Conservation (phyloP, 1,140 invertebrate species). For the Drosophila pandora region DNA sequence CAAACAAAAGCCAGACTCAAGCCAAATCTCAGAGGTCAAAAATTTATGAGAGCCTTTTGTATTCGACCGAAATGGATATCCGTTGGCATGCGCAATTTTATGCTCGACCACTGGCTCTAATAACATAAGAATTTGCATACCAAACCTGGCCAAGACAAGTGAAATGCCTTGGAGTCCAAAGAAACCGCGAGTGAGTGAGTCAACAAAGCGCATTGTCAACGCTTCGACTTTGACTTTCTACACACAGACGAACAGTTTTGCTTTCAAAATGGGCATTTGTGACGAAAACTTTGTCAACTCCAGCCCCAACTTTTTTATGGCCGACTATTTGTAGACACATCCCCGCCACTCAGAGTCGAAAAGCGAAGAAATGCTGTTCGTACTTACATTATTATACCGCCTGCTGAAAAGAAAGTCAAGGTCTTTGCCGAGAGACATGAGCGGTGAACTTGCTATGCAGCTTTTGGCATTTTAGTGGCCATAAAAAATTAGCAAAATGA, state of each 20-base stretch:
- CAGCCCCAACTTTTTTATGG: conserved; percentile 49
- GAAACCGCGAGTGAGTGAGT: conserved; percentile 60
- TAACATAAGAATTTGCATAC: conserved; percentile 53
- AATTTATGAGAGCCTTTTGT: conserved; percentile 49
- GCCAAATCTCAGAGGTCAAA: conserved; percentile 34
- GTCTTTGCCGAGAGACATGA: conserved; percentile 55
- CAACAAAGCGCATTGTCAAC: conserved; percentile 59
- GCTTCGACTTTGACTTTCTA: conserved; percentile 66
- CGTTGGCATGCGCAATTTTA: conserved; percentile 26
- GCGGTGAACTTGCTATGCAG: conserved; percentile 53
- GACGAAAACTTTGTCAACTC: conserved; percentile 54
- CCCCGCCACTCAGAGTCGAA: conserved; percentile 9
- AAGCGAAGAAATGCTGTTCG: conserved; percentile 48
- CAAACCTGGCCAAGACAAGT: conserved; percentile 35
- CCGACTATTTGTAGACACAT: conserved; percentile 54
- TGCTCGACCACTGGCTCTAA: conserved; percentile 18
- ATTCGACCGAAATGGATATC: conserved; percentile 41
- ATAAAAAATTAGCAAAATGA: conserved; percentile 65
- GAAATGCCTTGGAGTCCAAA: conserved; percentile 42
- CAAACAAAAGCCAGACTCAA: conserved; percentile 35
- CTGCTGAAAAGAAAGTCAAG: conserved; percentile 74
- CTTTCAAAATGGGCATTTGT: conserved; percentile 62
- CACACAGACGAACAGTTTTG: conserved; percentile 57
- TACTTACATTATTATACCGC: conserved; percentile 14
- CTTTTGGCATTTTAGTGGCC: conserved; percentile 21